Evolutionary conservation across 2,113 vertebrate species (phyloP).

Genomic region (Oryzias celebensis): DNA sequence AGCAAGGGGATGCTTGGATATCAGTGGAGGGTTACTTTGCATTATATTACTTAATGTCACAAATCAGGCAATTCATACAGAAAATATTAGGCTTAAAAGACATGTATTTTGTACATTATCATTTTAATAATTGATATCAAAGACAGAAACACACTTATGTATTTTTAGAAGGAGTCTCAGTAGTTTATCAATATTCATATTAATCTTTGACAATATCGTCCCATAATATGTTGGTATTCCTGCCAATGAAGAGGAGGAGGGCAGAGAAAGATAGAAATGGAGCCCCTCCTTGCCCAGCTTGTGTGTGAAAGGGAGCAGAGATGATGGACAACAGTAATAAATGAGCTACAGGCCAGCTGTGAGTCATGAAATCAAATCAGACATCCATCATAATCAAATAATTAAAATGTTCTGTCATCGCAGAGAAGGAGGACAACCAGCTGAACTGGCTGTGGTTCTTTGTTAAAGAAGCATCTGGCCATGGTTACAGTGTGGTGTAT

Average conservation of each 20-base stretch:
- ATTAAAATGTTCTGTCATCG: slow-evolving; percentile 63
- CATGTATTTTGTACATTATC: no score
- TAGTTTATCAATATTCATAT: no score
- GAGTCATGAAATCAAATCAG: slow-evolving; percentile 70
- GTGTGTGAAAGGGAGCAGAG: slow-evolving; percentile 19
- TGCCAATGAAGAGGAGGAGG: slow-evolving; percentile 7
- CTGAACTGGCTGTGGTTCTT: slow-evolving; percentile 20
- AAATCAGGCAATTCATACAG: no score
- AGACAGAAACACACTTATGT: no score
- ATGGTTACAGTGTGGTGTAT: no score
- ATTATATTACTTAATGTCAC: no score
- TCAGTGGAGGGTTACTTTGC: no score
- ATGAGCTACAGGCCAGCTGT: slow-evolving; percentile 64
- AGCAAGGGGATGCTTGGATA: no score
- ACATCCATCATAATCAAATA: slow-evolving; percentile 70
- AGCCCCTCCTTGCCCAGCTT: slow-evolving; percentile 20
- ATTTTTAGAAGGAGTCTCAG: no score
- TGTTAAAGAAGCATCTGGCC: background rate
- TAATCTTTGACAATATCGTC: no score
- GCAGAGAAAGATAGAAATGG: background rate
- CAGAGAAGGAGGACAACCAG: slow-evolving; percentile 18
- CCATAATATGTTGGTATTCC: background rate
- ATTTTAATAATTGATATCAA: no score
- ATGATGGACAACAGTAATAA: slow-evolving; percentile 66
- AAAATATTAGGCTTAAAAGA: no score